Evolutionary conservation across 2,797 vertebrate species (phyloP).

Genomic region (Aldrovandia affinis): DNA sequence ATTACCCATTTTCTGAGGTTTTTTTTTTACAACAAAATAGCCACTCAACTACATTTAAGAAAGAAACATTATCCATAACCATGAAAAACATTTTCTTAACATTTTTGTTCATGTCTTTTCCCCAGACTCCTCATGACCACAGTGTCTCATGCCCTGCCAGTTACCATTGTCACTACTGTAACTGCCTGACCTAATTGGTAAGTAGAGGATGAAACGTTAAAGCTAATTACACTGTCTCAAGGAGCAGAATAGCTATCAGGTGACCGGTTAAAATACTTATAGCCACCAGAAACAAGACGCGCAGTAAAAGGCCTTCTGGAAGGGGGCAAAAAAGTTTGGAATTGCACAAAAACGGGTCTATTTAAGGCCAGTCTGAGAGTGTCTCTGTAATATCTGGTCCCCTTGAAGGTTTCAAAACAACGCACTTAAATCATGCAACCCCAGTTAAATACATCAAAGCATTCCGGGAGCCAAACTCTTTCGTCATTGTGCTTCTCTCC

Average conservation of each 20-base stretch:
- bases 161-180: background rate
- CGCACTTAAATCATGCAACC: background rate
- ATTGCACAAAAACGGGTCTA: background rate
- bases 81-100: background rate
- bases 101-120: background rate
- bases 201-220: constrained; percentile 23
- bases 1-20: background rate
- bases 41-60: too few species aligned
- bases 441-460: background rate
- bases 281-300: background rate
- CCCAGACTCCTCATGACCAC: background rate
- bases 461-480: background rate
- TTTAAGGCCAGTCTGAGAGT: background rate
- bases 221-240: background rate
- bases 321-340: background rate
- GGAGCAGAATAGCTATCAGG: background rate
- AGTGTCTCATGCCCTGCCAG: background rate
- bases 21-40: too few species aligned
- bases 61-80: background rate
- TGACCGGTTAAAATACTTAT: background rate
- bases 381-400: background rate
- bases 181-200: constrained; percentile 10
- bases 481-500: too few species aligned
- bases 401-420: background rate
- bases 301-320: background rate